phyloP scores from a whole-genome alignment of 2,113 vertebrate genomes.

The Columba janthina region DNA sequence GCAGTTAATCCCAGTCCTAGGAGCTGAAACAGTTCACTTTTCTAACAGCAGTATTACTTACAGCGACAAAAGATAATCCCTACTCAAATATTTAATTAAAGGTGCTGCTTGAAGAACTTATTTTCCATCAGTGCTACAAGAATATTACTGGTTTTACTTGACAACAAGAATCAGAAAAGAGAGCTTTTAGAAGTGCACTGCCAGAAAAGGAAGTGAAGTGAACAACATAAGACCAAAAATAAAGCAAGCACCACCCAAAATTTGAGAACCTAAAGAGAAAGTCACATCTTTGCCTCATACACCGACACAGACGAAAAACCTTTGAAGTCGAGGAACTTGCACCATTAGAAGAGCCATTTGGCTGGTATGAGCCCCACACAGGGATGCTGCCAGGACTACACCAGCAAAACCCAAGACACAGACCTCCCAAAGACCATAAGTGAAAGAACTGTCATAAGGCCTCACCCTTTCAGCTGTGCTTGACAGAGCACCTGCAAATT shows the following conservation, averaged over 20 bases:
- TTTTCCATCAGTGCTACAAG: background rate
- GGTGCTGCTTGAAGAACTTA: background rate
- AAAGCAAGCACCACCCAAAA: background rate
- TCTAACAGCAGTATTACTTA: background rate
- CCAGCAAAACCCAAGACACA: background rate
- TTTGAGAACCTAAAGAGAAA: background rate
- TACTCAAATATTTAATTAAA: background rate
- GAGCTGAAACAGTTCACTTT: conserved; percentile 6
- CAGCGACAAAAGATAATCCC: conserved; percentile 17
- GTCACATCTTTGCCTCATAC: background rate
- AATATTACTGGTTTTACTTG: background rate
- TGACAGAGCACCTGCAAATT: background rate
- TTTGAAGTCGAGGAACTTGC: background rate
- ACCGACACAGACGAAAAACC: background rate
- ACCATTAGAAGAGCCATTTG: background rate
- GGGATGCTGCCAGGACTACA: background rate
- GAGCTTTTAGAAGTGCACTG: background rate
- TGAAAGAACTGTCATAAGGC: background rate
- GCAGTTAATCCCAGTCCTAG: background rate
- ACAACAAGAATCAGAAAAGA: background rate
- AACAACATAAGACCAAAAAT: background rate
- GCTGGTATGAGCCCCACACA: background rate
- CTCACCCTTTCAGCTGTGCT: background rate
- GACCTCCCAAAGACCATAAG: background rate
- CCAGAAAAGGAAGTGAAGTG: background rate